Percentiles rank a stretch among this genome's conserved stretches.
These are phyloP conservation scores for Hystrix cristata DNA, from an alignment of 2,113 vertebrate species.

Conservation along the genomic window DNA sequence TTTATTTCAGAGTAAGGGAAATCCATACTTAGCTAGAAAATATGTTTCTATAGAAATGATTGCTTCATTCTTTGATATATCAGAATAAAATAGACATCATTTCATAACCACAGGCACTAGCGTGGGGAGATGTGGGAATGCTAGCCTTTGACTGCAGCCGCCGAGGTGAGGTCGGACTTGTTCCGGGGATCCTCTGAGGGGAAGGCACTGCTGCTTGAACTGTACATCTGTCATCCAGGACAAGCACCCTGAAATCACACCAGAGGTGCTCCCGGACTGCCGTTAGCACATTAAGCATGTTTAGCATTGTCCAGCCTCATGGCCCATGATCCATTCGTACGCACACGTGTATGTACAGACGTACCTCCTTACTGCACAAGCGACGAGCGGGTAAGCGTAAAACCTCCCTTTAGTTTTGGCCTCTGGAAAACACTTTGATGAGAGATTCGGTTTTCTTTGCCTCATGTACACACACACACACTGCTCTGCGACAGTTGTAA, in stretches of 20 bases:
- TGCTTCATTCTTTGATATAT: slow-evolving; percentile 28
- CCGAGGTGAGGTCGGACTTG: neutral
- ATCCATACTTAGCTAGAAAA: slow-evolving; percentile 19
- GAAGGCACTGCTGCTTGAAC: neutral
- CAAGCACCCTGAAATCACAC: neutral
- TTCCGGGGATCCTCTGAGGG: neutral
- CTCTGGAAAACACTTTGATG: neutral
- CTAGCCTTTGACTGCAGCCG: neutral
- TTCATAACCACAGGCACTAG: neutral
- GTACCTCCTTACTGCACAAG: neutral
- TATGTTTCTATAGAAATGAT: neutral
- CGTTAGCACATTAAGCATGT: neutral
- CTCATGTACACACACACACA: neutral
- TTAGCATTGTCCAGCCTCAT: neutral
- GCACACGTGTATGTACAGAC: too few relatives aligned
- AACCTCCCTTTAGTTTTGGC: neutral
- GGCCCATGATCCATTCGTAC: neutral
- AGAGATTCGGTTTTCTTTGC: neutral
- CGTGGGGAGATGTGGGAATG: neutral
- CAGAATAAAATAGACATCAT: neutral
- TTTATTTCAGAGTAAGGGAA: neutral
- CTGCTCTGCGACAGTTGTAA: neutral
- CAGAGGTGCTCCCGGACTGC: neutral
- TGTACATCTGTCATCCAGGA: neutral
- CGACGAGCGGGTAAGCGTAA: neutral